Evolutionary conservation across 2,797 vertebrate species (phyloP).

Genomic region (Melanotaenia trifasciata): DNA sequence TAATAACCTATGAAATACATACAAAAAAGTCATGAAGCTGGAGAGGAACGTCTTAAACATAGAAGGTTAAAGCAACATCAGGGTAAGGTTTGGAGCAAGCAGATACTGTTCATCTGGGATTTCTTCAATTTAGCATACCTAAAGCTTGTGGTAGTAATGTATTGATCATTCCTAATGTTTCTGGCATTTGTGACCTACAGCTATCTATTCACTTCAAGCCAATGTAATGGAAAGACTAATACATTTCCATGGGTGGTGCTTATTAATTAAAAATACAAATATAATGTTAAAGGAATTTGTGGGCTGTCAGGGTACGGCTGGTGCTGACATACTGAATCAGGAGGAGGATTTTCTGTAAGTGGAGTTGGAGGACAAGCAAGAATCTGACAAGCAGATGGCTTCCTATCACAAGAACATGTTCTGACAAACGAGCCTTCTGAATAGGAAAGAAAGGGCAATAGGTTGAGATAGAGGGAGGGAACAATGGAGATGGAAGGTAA

Average conservation of each 20-base stretch:
- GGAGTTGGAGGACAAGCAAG: conserved; percentile 43
- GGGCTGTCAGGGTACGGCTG: conserved; percentile 65
- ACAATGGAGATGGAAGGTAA: conserved; percentile 11
- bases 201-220: conserved; percentile 13
- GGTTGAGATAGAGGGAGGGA: conserved; percentile 16
- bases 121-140: neutral
- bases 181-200: neutral
- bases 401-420: conserved; percentile 64
- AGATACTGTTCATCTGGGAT: conserved; percentile 26
- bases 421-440: conserved; percentile 64
- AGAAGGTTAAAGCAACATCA: conserved; percentile 43
- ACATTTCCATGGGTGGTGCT: conserved; percentile 22
- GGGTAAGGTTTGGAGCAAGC: conserved; percentile 15
- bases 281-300: conserved; percentile 63
- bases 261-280: conserved; percentile 45
- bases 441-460: conserved; percentile 37
- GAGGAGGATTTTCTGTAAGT: conserved; percentile 41
- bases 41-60: conserved; percentile 44
- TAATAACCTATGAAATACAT: conserved; percentile 5
- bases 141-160: neutral
- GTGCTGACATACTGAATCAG: conserved; percentile 64
- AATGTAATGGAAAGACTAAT: conserved; percentile 35
- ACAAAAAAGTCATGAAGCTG: conserved; percentile 50
- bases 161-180: neutral
- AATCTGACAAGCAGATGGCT: conserved; percentile 59